Base-by-base conservation (phyloP, 1,140 invertebrate species). In the Drosophila prosaltans region DNA sequence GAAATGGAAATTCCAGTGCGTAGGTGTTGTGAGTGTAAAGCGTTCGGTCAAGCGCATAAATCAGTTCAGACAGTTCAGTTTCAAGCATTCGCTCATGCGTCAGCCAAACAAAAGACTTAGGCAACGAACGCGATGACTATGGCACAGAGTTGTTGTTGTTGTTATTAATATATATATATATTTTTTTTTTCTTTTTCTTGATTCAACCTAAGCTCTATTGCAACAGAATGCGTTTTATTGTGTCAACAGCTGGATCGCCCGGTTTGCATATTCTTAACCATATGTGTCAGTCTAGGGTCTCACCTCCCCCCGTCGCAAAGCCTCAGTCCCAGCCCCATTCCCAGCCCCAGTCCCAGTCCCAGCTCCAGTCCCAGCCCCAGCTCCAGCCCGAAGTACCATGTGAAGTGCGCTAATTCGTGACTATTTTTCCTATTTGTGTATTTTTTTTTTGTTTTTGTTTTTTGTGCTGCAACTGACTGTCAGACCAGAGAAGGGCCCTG, bases 351-450 rank as follows among this genome's bases (percentile, higher is more conserved):
- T n/a, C n/a, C n/a, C 74, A 30, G 4, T 30, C 21, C 54, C 74
- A 48, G 59, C 40, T 24, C 7, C 58, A 72, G 16, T 16, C 16
- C 16, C 16, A 16, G 16, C 16, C 16, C 16, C 16, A 16, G 16
- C 16, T 16, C 54, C 74, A 48, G 59, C 40, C 28, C 7, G 48
- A 72, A 48, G 65, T 51, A 43, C 78, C 69, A 74, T 63, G 65
- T 88, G 67, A 80, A 75, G 77, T 88, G 77, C 84, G 77, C 84
- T 88, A 88, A 88, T 88, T 88, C 83, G 83, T 88, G 83, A 88
- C 83, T 85, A 86, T 71, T 86, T 51, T 36, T 36, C 32, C 1
- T 36, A 6, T 36, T 36, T 36, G 2, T 30, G 28, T 30, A 4
- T 36, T 36, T 36, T 36, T 36, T 36, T 36, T 7, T 36, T 36